Percentiles rank a stretch among this genome's conserved stretches.
Conservation (phyloP, 2,113 vertebrate genomes). For the Myrmecobius fasciatus region DNA sequence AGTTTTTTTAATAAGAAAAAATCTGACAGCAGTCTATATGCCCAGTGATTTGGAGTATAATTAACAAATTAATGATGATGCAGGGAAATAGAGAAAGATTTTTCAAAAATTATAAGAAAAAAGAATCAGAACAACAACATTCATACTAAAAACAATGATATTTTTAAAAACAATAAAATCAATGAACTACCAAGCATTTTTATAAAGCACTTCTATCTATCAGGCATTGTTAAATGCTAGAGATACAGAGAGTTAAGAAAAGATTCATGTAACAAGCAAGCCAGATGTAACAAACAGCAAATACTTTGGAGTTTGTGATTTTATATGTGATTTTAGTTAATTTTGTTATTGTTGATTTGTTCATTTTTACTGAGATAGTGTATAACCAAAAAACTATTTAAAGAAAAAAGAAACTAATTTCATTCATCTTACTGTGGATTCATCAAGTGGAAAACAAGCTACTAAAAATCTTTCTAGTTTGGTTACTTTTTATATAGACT, state of each 20-base stretch:
- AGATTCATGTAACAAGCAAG: neutral
- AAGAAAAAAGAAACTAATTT: neutral
- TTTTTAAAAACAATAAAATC: neutral
- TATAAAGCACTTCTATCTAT: neutral
- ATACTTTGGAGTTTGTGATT: neutral
- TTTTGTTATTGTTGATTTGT: neutral
- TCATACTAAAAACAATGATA: neutral
- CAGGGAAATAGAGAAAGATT: neutral
- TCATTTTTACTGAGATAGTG: neutral
- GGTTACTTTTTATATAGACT: neutral
- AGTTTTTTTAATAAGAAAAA: neutral
- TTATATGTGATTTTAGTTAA: neutral
- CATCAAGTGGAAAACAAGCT: neutral
- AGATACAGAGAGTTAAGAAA: neutral
- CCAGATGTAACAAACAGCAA: neutral
- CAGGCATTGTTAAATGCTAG: neutral
- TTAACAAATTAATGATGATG: neutral
- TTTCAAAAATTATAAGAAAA: neutral
- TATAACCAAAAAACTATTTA: neutral
- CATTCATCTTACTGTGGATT: neutral
- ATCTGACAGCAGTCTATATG: neutral
- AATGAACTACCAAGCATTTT: neutral
- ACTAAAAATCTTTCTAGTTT: neutral
- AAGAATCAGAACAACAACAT: neutral
- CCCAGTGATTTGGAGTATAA: neutral